Percentiles rank a stretch among this genome's conserved stretches.
phyloP scores from a whole-genome alignment of 2,888 invertebrate species.

The Lutraria lutraria region DNA sequence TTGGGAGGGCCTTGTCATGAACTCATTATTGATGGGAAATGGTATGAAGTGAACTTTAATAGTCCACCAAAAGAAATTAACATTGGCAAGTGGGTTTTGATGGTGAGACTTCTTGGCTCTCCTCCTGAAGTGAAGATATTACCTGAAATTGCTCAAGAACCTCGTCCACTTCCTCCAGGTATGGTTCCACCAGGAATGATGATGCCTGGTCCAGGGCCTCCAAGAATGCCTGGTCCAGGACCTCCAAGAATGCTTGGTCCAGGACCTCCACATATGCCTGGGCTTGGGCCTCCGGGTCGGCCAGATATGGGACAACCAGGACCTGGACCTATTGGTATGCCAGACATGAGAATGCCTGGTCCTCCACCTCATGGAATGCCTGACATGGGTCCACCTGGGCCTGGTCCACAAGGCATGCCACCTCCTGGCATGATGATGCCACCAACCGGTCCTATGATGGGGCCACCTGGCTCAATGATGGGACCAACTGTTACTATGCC shows the following conservation, averaged over 20 bases:
- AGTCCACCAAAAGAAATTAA: constrained; percentile 94
- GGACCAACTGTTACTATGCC: constrained; percentile 40
- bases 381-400: constrained; percentile 6
- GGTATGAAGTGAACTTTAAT: constrained; percentile 95
- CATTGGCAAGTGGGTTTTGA: constrained; percentile 92
- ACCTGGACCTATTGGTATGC: neutral
- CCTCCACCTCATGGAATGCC: constrained; percentile 2
- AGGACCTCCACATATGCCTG: constrained; percentile 4
- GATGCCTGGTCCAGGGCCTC: constrained; percentile 45
- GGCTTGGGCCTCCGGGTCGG: constrained; percentile 24
- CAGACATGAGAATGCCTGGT: constrained; percentile 21
- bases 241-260: constrained; percentile 18
- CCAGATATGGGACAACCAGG: constrained; percentile 23
- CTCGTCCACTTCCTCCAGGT: constrained; percentile 37
- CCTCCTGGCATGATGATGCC: constrained; percentile 32
- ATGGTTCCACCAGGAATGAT: constrained; percentile 39
- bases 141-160: constrained; percentile 64
- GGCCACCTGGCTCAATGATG: constrained; percentile 31
- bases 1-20: constrained; percentile 87
- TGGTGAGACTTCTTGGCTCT: constrained; percentile 93
- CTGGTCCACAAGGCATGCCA: constrained; percentile 8
- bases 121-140: constrained; percentile 96
- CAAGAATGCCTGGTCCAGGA: constrained; percentile 18
- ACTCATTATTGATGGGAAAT: constrained; percentile 85
- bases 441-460: constrained; percentile 38